Evolutionary conservation across 2,113 vertebrate genomes (phyloP), one percentile per base, ranked within the genome.

Genomic region (Camarhynchus parvulus): DNA sequence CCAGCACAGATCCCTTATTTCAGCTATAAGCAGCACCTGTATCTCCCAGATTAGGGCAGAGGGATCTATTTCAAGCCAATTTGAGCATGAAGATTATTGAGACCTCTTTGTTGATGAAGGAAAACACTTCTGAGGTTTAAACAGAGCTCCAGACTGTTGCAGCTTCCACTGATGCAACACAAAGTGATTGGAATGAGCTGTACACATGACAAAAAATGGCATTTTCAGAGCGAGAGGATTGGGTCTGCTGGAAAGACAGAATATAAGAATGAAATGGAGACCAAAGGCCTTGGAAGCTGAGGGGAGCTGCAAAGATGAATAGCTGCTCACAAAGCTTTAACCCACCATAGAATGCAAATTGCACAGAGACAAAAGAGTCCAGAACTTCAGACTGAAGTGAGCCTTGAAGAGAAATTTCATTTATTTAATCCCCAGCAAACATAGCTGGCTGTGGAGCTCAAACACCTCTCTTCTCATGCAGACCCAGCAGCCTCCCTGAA

Each of bases 281-380:
- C 47, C 66, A 69, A 62, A 37, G 91, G 56, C 69, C 88, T 85
- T 42, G 78, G 90, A 90, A 94, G 61, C 77, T 91, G 91, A 93
- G 66, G 73, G 85, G 52, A 90, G 18, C 68, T 59, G 85, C 89
- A 87, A 50, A 59, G 67, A 84, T 76, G 85, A 91, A 94, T 42
- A 39, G 87, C 84, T 93, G 84, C 82, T 95, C 82, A 70, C 75
- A 96, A 90, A 83, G 78, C 84, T 72, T 46, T 72, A 94, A 88
- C 7, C 4, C 88, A 93, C 83, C 90, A 62, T 44, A 74, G 80
- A 95, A 94, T 94, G 83, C 69, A 94, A 95, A 94, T 69, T 47
- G 50, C 75, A 52, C 64, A 47, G 64, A 92, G 64, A 96, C 75
- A 93, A 72, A 92, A 59, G 85, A 66, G 66, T 72, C 4, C 15